Evolutionary conservation across 2,113 vertebrate genomes (phyloP).

Genomic region (Lampris megalopsis): DNA sequence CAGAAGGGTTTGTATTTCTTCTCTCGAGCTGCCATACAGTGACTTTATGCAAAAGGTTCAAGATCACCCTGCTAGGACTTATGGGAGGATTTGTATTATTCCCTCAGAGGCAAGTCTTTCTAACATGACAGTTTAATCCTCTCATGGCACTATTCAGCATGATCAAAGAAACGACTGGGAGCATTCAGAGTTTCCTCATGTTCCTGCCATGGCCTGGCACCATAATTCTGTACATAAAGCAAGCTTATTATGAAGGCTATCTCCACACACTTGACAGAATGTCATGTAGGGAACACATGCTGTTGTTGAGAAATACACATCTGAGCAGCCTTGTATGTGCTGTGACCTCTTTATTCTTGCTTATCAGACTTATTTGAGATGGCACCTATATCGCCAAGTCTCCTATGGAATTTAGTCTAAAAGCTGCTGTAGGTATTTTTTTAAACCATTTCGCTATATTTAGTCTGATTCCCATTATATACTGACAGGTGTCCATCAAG

Average conservation of each 20-base stretch:
- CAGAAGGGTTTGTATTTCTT: constrained; percentile 48
- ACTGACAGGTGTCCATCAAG: too few relatives aligned
- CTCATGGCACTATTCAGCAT: constrained; percentile 44
- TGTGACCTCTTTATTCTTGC: too few relatives aligned
- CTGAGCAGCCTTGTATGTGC: too few relatives aligned
- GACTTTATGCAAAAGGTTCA: constrained; percentile 41
- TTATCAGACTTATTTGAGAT: too few relatives aligned
- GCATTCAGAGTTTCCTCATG: constrained; percentile 28
- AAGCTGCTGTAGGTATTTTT: too few relatives aligned
- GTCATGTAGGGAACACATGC: background rate
- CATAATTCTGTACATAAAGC: constrained; percentile 30
- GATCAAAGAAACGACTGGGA: constrained; percentile 47
- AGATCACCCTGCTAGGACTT: constrained; percentile 38
- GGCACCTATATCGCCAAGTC: too few relatives aligned
- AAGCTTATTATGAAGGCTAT: constrained; percentile 24
- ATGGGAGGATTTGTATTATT: constrained; percentile 45
- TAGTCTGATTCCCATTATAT: too few relatives aligned
- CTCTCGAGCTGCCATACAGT: constrained; percentile 24
- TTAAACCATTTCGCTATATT: too few relatives aligned
- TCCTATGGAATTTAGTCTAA: too few relatives aligned
- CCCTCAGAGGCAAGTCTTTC: constrained; percentile 44
- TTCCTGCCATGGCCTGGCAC: constrained; percentile 23
- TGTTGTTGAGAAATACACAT: background rate
- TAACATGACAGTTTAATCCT: constrained; percentile 69
- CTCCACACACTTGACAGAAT: constrained; percentile 3